Conservation (phyloP, 1,140 invertebrate genomes). For the Hesperophylax magnus region DNA sequence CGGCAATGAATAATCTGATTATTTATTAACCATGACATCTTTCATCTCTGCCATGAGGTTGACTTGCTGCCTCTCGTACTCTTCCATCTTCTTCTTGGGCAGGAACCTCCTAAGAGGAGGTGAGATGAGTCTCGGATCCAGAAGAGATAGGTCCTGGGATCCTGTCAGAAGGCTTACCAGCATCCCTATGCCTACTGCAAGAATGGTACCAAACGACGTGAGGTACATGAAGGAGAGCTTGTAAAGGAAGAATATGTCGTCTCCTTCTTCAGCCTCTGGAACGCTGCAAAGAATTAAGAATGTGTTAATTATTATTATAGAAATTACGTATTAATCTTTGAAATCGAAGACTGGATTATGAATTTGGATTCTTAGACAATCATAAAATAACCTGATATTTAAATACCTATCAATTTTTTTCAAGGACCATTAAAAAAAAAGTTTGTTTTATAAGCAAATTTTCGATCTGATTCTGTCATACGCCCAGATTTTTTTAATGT, state of each 20-base stretch:
- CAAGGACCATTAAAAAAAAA: too few relatives aligned
- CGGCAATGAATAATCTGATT: neutral
- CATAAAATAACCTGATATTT: too few relatives aligned
- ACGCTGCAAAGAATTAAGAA: neutral
- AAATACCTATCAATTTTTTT: too few relatives aligned
- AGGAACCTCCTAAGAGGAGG: slow-evolving; percentile 61
- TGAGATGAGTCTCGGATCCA: slow-evolving; percentile 75
- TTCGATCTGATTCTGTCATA: too few relatives aligned
- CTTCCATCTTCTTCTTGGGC: slow-evolving; percentile 36
- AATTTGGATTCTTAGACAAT: too few relatives aligned
- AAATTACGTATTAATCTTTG: too few relatives aligned
- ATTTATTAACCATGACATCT: slow-evolving; percentile 23
- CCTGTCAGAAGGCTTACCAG: slow-evolving; percentile 80
- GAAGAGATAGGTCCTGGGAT: slow-evolving; percentile 68
- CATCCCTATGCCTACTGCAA: slow-evolving; percentile 77
- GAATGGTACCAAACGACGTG: slow-evolving; percentile 68
- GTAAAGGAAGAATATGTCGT: slow-evolving; percentile 47
- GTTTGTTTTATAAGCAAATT: too few relatives aligned
- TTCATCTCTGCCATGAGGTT: slow-evolving; percentile 26
- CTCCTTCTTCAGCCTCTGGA: slow-evolving; percentile 7
- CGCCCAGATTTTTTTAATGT: too few relatives aligned
- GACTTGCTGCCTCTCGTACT: slow-evolving; percentile 16
- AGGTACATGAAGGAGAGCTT: slow-evolving; percentile 48
- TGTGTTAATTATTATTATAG: too few relatives aligned
- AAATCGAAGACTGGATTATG: too few relatives aligned